Conservation (phyloP, 2,888 invertebrate genomes). For the Oscheius sp. region DNA sequence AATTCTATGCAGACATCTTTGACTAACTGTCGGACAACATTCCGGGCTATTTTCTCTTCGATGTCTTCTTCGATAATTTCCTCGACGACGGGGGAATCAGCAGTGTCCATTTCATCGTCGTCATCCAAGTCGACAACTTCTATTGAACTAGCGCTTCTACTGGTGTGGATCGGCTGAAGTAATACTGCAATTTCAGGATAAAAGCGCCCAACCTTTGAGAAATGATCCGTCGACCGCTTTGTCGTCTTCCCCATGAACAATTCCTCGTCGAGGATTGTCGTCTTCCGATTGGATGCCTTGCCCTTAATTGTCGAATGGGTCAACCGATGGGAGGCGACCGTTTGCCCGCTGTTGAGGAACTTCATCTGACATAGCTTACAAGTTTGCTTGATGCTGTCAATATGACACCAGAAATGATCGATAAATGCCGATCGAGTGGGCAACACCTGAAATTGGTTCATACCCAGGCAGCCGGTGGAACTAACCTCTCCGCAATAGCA, state of each 20-base stretch:
- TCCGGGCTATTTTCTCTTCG: neutral
- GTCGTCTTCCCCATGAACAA: conserved; percentile 2
- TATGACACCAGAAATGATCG: conserved; percentile 21
- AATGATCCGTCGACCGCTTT: neutral
- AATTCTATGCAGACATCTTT: conserved; percentile 8
- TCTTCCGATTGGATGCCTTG: neutral
- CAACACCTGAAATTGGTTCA: neutral
- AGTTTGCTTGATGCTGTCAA: neutral
- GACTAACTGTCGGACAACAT: neutral
- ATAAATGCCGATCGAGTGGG: neutral
- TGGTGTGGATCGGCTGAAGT: neutral
- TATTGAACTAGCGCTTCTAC: neutral
- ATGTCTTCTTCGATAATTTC: neutral
- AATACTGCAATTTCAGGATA: neutral
- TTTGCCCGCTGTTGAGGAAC: neutral
- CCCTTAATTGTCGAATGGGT: neutral
- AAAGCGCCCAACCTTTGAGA: too few relatives aligned
- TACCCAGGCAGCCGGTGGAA: neutral
- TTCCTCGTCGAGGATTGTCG: neutral
- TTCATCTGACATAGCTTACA: conserved; percentile 4
- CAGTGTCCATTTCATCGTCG: neutral
- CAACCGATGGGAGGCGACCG: neutral
- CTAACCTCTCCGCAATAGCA: conserved; percentile 18
- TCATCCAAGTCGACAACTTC: conserved; percentile 2
- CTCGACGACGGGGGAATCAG: neutral